Conservation (phyloP, 2,797 vertebrate species). For the Sciurus vulgaris region DNA sequence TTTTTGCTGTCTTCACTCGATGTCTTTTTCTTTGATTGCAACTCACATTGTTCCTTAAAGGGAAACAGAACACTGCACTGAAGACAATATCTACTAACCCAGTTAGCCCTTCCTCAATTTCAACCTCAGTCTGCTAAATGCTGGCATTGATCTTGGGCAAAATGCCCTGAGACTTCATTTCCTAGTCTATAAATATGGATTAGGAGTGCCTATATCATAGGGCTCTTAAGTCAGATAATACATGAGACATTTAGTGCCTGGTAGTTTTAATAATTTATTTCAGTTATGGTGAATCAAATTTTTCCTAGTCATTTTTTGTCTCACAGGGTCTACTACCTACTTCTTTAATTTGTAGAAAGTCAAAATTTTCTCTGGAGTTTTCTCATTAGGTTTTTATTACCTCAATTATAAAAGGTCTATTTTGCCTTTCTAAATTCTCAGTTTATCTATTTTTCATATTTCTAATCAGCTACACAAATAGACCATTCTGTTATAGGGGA, state of each 20-base stretch:
- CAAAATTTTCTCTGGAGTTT: neutral
- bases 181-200: neutral
- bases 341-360: neutral
- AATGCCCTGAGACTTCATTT: neutral
- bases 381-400: neutral
- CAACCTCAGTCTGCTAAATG: neutral
- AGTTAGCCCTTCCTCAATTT: neutral
- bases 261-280: conserved; percentile 12
- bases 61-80: neutral
- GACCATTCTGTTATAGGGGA: neutral
- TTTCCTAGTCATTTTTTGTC: neutral
- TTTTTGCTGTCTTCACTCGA: neutral
- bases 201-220: neutral
- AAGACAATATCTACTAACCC: neutral
- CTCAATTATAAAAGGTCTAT: neutral
- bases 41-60: neutral
- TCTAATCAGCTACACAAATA: conserved; percentile 46
- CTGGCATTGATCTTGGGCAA: neutral
- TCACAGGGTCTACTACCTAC: neutral
- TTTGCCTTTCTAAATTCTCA: conserved; percentile 27
- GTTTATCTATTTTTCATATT: conserved; percentile 10
- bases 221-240: neutral
- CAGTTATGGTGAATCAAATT: neutral
- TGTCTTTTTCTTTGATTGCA: neutral
- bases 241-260: neutral